A percentile compares a stretch with the other conserved stretches of the same genome.
Evolutionary conservation across 2,113 vertebrate species (phyloP).

Genomic region (Podarcis cretensis): DNA sequence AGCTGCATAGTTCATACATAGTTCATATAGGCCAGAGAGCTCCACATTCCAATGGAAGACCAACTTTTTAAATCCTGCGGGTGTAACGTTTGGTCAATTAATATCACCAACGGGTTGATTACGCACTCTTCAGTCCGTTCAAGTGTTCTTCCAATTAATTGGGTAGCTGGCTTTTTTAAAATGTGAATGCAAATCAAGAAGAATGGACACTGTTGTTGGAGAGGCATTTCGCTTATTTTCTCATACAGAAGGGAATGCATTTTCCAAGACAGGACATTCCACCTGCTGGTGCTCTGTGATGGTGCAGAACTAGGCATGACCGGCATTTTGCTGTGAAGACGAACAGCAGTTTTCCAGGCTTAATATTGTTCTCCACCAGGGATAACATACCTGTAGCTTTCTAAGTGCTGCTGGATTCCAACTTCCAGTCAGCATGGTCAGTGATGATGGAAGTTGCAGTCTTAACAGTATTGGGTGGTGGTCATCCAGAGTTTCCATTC

Average conservation of each 20-base stretch:
- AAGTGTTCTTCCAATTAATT: not conserved
- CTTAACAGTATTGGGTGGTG: no score
- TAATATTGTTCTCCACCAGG: not conserved
- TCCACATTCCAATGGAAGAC: not conserved
- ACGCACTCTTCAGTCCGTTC: not conserved
- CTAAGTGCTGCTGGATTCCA: no score
- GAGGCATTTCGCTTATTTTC: not conserved
- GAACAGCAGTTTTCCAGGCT: not conserved
- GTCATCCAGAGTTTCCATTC: no score
- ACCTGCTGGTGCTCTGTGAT: not conserved
- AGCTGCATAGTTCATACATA: no score
- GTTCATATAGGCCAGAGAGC: not conserved
- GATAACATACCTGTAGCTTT: no score
- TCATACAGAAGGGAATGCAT: not conserved
- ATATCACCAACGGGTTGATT: not conserved
- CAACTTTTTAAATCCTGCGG: not conserved
- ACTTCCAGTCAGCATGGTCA: no score
- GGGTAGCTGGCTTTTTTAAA: not conserved
- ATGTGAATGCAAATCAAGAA: not conserved
- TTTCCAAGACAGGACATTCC: not conserved
- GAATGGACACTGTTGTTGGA: not conserved
- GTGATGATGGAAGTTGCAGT: no score
- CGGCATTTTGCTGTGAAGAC: not conserved
- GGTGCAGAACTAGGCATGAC: not conserved
- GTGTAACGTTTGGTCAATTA: not conserved